Percentiles rank a stretch among this genome's conserved stretches.
These are phyloP conservation scores for Carcinoscorpius rotundicauda DNA, from an alignment of 1,140 invertebrate species.

Conservation along the genomic window DNA sequence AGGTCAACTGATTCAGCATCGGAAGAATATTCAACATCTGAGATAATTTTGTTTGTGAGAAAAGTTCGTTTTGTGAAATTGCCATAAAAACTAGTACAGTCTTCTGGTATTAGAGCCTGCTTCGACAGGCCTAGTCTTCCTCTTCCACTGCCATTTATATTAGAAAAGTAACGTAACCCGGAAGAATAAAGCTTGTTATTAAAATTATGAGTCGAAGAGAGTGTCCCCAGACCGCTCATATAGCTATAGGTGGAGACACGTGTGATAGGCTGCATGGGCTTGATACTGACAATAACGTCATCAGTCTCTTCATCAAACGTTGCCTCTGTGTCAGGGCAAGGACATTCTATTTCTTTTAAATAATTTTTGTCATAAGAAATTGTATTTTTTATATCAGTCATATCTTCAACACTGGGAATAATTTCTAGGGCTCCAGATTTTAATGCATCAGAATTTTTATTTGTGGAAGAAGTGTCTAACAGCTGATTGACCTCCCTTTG, in stretches of 20 bases:
- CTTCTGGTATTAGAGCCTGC: conserved; percentile 9
- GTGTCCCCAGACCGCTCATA: conserved; percentile 32
- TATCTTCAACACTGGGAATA: no score
- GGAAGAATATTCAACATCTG: conserved; percentile 31
- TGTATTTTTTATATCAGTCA: no score
- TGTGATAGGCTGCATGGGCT: conserved; percentile 81
- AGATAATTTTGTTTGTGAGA: conserved; percentile 12
- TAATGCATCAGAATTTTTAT: no score
- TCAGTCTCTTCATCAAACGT: conserved; percentile 50
- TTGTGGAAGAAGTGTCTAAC: no score
- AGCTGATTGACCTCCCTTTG: no score
- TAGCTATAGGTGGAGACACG: conserved; percentile 49
- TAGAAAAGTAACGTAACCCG: conserved; percentile 22
- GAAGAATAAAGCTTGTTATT: conserved; percentile 25
- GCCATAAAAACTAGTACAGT: conserved; percentile 13
- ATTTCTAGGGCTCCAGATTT: no score
- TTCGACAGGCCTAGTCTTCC: conserved; percentile 8
- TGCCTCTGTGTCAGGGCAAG: conserved; percentile 24
- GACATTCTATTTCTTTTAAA: not conserved
- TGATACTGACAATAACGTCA: conserved; percentile 64
- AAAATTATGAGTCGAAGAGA: conserved; percentile 14
- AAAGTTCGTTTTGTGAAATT: conserved; percentile 12
- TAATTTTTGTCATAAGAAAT: no score
- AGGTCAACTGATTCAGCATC: conserved; percentile 28
- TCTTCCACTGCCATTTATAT: conserved; percentile 23